Percentiles rank a stretch among this genome's conserved stretches.
Evolutionary conservation across 2,888 invertebrate species (phyloP).

Genomic region (Philaethria dido): DNA sequence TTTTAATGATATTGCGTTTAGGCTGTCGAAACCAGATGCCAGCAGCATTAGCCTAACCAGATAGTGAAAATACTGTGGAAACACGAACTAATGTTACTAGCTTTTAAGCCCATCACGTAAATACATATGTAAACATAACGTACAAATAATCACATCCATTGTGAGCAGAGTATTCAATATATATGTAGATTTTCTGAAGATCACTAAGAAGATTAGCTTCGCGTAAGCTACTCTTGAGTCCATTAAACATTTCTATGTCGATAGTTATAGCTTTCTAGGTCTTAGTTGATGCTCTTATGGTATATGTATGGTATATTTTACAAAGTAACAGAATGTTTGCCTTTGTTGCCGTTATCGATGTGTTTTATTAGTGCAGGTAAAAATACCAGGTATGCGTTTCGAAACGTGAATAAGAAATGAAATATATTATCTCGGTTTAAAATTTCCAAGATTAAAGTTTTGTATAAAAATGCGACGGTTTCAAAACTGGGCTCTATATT

Average conservation of each 20-base stretch:
- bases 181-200: constrained; percentile 5
- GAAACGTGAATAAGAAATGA: not conserved
- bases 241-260: constrained; percentile 6
- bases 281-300: not conserved
- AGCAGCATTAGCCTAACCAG: not conserved
- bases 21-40: not conserved
- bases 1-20: not conserved
- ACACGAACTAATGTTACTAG: not conserved
- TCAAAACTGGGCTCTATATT: constrained; percentile 32
- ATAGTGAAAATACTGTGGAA: not conserved
- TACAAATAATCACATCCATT: not conserved
- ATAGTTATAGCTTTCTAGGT: not conserved
- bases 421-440: constrained; percentile 6
- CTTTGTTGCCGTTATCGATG: not conserved
- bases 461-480: constrained; percentile 35
- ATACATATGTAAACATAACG: not conserved
- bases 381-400: not conserved
- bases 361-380: not conserved
- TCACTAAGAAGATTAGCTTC: constrained; percentile 11
- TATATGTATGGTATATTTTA: not conserved
- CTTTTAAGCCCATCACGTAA: not conserved
- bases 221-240: constrained; percentile 8
- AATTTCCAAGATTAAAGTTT: constrained; percentile 31
- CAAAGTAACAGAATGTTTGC: not conserved
- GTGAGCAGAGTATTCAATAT: constrained; percentile 4